phyloP scores from a whole-genome alignment of 2,113 vertebrate species.

The Sclerurus mexicanus region DNA sequence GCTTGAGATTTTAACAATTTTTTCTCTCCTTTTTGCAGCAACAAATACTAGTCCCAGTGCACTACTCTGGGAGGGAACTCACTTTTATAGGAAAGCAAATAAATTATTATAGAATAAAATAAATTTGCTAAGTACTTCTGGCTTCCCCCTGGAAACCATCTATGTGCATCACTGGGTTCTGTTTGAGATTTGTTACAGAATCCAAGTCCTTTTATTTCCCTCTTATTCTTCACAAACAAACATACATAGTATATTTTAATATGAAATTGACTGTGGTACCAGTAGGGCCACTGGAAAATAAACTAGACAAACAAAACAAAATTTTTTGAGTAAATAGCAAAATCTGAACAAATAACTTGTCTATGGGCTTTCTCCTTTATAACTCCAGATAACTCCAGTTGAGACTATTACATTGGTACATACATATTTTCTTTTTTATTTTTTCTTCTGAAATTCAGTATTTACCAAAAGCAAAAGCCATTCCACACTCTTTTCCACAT shows the following conservation, averaged over 20 bases:
- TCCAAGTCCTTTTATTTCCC: not conserved
- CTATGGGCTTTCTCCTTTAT: not conserved
- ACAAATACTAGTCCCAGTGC: not conserved
- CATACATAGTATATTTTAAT: not conserved
- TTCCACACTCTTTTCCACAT: not conserved
- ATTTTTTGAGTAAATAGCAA: not conserved
- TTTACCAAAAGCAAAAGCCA: not conserved
- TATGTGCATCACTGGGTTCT: not conserved
- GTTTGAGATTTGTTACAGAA: not conserved
- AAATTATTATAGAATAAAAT: not conserved
- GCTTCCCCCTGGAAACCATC: not conserved
- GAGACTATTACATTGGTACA: not conserved
- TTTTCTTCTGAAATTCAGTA: not conserved
- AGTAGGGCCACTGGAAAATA: not conserved
- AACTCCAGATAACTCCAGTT: not conserved
- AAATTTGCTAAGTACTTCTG: not conserved
- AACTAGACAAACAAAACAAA: not conserved
- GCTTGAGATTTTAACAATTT: not conserved
- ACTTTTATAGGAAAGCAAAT: not conserved
- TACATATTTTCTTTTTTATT: not conserved
- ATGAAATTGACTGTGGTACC: not conserved
- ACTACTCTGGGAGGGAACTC: not conserved
- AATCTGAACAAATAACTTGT: not conserved
- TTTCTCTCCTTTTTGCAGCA: not conserved
- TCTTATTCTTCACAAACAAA: not conserved